phyloP scores from a whole-genome alignment of 2,888 invertebrate species.

The Matsumyia berberina region DNA sequence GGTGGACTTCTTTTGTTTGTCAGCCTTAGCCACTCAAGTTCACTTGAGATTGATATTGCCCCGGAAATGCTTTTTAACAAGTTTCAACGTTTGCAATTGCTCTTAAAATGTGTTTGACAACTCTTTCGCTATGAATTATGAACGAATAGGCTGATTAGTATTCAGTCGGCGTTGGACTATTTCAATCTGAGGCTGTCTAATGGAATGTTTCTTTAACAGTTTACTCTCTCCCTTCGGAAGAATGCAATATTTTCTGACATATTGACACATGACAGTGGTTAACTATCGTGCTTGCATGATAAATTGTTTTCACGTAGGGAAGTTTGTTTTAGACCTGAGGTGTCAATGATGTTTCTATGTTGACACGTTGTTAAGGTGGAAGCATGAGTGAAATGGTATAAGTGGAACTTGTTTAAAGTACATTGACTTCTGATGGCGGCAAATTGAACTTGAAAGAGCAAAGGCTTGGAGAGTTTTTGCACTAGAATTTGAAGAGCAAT shows the following conservation, averaged over 20 bases:
- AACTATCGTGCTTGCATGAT: background rate
- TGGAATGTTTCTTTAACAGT: background rate
- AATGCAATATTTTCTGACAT: constrained; percentile 12
- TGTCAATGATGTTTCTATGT: background rate
- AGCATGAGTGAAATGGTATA: background rate
- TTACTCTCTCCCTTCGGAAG: background rate
- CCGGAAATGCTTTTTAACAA: background rate
- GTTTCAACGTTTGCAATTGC: background rate
- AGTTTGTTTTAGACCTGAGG: no score
- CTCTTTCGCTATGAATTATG: background rate
- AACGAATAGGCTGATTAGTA: background rate
- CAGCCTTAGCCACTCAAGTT: background rate
- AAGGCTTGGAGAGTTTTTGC: no score
- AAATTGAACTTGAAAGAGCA: no score
- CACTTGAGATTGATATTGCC: constrained; percentile 21
- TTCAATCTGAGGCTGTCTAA: background rate
- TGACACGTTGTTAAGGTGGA: background rate
- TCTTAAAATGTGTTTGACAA: background rate
- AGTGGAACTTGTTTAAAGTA: no score
- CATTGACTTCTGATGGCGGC: no score
- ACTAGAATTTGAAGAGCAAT: no score
- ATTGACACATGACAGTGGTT: constrained; percentile 7
- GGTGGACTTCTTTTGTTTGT: constrained; percentile 13
- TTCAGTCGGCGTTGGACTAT: background rate
- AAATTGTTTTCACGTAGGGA: background rate